Percentiles rank a stretch among this genome's conserved stretches.
Conservation (phyloP, 2,113 vertebrate genomes). For the Campylorhamphus procurvoides region DNA sequence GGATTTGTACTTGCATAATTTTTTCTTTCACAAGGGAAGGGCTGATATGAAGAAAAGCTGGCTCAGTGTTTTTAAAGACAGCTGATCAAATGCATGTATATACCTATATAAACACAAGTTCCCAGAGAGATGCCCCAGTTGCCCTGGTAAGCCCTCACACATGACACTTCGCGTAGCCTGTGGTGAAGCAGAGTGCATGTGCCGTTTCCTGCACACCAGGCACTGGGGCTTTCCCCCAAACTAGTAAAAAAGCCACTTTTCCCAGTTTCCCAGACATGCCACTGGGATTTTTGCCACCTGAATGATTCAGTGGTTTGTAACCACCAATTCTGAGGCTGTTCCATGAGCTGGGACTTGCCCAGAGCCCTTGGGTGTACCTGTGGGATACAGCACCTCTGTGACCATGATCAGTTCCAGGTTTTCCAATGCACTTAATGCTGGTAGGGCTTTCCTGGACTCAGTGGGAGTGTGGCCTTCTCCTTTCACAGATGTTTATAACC, state of each 20-base stretch:
- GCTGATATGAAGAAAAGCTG: background rate
- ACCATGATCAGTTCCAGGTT: background rate
- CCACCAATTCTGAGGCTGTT: background rate
- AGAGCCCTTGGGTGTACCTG: background rate
- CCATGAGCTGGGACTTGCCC: background rate
- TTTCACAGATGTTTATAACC: background rate
- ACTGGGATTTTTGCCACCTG: background rate
- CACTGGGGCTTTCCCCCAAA: background rate
- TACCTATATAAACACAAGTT: background rate
- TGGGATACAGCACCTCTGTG: background rate
- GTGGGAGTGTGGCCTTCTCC: background rate
- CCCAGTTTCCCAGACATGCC: background rate
- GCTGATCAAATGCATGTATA: background rate
- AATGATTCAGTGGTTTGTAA: background rate
- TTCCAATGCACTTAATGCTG: background rate
- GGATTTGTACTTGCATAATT: background rate
- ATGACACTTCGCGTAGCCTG: rapidly evolving
- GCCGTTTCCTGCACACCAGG: background rate
- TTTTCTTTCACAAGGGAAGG: background rate
- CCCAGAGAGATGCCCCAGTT: background rate
- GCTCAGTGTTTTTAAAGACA: background rate
- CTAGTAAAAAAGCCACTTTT: background rate
- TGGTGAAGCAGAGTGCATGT: background rate
- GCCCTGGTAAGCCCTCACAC: background rate
- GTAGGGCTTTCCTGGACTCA: background rate